Conservation (phyloP, 2,888 invertebrate genomes). For the Pimpla rufipes region DNA sequence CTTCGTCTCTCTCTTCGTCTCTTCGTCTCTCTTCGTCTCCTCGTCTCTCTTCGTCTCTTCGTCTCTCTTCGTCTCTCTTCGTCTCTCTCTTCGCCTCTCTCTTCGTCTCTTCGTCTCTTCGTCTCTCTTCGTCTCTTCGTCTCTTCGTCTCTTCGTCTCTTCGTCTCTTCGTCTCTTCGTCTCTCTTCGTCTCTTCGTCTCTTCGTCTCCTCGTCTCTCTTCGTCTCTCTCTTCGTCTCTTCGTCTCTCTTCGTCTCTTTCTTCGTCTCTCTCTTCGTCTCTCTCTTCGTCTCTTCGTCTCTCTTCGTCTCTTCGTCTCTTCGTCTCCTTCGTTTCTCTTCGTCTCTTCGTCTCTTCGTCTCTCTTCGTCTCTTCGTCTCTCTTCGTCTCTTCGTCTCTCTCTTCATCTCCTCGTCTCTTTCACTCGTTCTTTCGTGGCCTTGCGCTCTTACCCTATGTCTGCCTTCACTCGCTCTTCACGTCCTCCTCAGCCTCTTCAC, state of each 20-base stretch:
- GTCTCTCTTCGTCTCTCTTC: conserved; percentile 60
- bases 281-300: conserved; percentile 18
- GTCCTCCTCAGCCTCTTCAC: conserved; percentile 57
- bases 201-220: conserved; percentile 16
- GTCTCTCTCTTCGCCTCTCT: conserved; percentile 35
- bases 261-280: conserved; percentile 52
- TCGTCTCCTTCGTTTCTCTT: conserved; percentile 73
- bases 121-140: conserved; percentile 54
- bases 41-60: conserved; percentile 34
- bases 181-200: too few species aligned
- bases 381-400: conserved; percentile 32
- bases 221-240: conserved; percentile 38
- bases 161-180: conserved; percentile 75
- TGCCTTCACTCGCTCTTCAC: conserved; percentile 61
- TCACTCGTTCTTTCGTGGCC: conserved; percentile 34
- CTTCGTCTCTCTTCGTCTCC: conserved; percentile 50
- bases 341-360: conserved; percentile 79
- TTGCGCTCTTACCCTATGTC: conserved; percentile 62
- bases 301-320: conserved; percentile 56
- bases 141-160: conserved; percentile 79
- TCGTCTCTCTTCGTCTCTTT: conserved; percentile 56
- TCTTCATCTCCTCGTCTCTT: conserved; percentile 53
- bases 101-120: conserved; percentile 41
- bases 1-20: conserved; percentile 71
- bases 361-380: conserved; percentile 51